Evolutionary conservation across 35 echinoderm and acorn worm genomes (phyloP).

Genomic region (Lytechinus pictus): DNA sequence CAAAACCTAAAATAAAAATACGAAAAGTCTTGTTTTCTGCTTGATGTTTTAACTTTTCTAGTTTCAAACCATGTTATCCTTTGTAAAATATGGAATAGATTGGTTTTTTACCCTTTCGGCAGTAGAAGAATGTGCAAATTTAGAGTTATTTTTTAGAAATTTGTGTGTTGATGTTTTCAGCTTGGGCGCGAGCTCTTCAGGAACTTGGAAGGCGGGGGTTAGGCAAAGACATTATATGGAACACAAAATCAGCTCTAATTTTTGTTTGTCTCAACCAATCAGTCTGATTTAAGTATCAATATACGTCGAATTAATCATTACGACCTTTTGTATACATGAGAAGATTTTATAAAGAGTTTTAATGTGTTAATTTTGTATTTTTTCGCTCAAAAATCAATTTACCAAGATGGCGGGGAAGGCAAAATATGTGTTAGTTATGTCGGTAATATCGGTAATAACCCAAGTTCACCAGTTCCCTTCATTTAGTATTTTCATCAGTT

Average conservation of each 20-base stretch:
- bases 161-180: not conserved
- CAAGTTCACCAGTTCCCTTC: not conserved
- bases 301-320: not conserved
- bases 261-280: not conserved
- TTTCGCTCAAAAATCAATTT: not conserved
- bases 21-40: not conserved
- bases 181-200: not conserved
- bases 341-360: not conserved
- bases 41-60: not conserved
- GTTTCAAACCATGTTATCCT: not conserved
- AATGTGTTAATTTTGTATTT: slow-evolving; percentile 4
- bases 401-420: slow-evolving; percentile 37
- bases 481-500: not conserved
- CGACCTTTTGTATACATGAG: not conserved
- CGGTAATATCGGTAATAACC: slow-evolving; percentile 13
- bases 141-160: not conserved
- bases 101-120: not conserved
- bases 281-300: not conserved
- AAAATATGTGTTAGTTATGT: slow-evolving; percentile 47
- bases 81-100: not conserved
- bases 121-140: not conserved
- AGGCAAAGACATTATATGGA: not conserved
- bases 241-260: not conserved
- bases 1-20: not conserved
- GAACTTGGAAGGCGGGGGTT: slow-evolving; percentile 35